phyloP scores from a whole-genome alignment of 2,888 invertebrate genomes.

The Xestia rhomboidea region DNA sequence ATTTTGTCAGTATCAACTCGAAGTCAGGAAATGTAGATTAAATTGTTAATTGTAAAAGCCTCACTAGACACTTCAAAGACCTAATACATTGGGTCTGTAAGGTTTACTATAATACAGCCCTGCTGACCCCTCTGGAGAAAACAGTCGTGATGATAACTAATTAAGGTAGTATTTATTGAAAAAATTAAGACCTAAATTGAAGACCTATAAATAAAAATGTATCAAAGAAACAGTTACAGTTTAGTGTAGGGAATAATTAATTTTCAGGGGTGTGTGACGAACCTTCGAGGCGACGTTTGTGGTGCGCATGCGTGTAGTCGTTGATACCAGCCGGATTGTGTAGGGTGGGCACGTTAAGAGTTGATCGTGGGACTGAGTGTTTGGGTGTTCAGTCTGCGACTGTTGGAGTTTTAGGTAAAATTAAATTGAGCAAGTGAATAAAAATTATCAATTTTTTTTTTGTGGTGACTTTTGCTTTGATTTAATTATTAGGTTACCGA shows the following conservation, averaged over 20 bases:
- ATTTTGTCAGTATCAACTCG: not conserved
- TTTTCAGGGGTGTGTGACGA: conserved; percentile 85
- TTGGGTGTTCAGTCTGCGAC: not conserved
- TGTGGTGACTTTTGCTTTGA: not conserved
- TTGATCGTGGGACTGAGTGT: conserved; percentile 2
- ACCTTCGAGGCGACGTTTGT: conserved; percentile 76
- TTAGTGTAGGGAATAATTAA: conserved; percentile 80
- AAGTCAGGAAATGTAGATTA: not conserved
- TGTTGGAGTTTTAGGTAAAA: not conserved
- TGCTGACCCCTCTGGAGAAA: not conserved
- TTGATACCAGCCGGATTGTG: conserved; percentile 78
- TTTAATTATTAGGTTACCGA: not conserved
- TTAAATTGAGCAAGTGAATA: not conserved
- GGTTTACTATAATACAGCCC: not conserved
- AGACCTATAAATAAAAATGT: conserved; percentile 50
- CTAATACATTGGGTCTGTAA: too few species aligned
- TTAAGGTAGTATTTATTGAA: not conserved
- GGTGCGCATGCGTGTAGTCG: conserved; percentile 81
- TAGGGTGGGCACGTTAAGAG: conserved; percentile 71
- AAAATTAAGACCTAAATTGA: not conserved
- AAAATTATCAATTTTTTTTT: not conserved
- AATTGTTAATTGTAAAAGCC: not conserved
- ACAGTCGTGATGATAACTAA: not conserved
- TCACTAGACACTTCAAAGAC: not conserved
- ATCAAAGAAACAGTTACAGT: conserved; percentile 55